Base-by-base conservation (phyloP, 2,113 vertebrate species). In the Ictidomys tridecemlineatus region DNA sequence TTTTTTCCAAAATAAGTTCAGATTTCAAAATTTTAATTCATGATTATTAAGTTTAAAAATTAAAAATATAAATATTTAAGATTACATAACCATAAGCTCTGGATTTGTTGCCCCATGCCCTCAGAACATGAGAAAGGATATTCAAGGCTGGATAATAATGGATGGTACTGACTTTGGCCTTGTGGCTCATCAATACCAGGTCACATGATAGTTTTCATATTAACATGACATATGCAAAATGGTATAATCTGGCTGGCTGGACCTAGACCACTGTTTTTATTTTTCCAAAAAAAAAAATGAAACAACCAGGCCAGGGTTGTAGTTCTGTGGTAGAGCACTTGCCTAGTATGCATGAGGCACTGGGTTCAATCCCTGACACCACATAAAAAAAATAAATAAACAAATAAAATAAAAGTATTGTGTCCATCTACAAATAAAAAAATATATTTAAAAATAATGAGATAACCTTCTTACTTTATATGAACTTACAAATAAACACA, bases 1-100 rank as follows among this genome's bases (percentile, higher is more conserved):
- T 12, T 39, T 77, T 94, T 87, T 61, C 85, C 48, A 85, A 86
- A 80, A 69, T n/a, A 92, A 93, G 83, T 8, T 67, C 16, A 87
- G 48, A 92, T 95, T 96, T 93, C 37, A 51, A 63, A 82, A 96
- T 77, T 95, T 89, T 94, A 11, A 92, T 42, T 92, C 34, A 90
- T 73, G n/a, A 61, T 22, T 85, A 37, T 89, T 45, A 65, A 48
- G 30, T 89, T 63, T 77, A 78, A 67, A 85, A 76, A 70, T 42
- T 78, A 84, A 89, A 63, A 87, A 28, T 30, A 0, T 45, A 74
- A 83, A 24, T 79, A 89, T 79, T 95, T 88, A 83, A 96, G 80
- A 96, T 61, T 70, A 85, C 4, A 86, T 8, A 77, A 14, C 42
- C 51, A 76, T 8, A 30, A 87, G 37, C 39, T 79, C 89, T 85